These are phyloP conservation scores for Mus spretus DNA, from an alignment of 2,797 vertebrate species.

Conservation along the genomic window DNA sequence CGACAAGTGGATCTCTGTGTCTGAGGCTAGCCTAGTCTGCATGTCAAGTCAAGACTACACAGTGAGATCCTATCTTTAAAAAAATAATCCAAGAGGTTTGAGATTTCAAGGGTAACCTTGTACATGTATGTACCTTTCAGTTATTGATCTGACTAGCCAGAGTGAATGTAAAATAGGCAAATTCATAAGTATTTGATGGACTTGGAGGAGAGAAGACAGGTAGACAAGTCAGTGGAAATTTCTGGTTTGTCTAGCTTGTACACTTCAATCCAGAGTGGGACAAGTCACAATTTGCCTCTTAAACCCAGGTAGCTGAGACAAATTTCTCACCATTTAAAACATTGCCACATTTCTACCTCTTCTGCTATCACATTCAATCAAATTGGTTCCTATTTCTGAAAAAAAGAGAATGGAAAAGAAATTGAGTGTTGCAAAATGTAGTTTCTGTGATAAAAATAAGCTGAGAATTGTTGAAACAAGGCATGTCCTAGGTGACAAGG, in stretches of 20 bases:
- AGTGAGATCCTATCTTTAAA: not conserved
- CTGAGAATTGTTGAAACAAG: constrained; percentile 57
- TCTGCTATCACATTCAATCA: constrained; percentile 72
- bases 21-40: not conserved
- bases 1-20: not conserved
- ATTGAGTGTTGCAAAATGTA: constrained; percentile 61
- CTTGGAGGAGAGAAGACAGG: constrained; percentile 78
- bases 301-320: constrained; percentile 72
- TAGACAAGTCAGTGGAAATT: constrained; percentile 74
- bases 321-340: constrained; percentile 81
- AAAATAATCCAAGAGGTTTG: constrained; percentile 41
- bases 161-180: constrained; percentile 61
- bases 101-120: constrained; percentile 64
- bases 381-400: constrained; percentile 63
- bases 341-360: constrained; percentile 69
- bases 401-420: constrained; percentile 53
- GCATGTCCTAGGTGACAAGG: not conserved
- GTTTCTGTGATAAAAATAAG: constrained; percentile 61
- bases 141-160: constrained; percentile 63
- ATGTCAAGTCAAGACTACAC: not conserved
- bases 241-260: constrained; percentile 81
- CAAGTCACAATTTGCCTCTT: constrained; percentile 78
- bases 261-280: constrained; percentile 73
- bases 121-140: constrained; percentile 64
- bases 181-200: constrained; percentile 77